These are phyloP conservation scores for Diplosoma virens DNA, from an alignment of 23 tunicate species.

Conservation along the genomic window DNA sequence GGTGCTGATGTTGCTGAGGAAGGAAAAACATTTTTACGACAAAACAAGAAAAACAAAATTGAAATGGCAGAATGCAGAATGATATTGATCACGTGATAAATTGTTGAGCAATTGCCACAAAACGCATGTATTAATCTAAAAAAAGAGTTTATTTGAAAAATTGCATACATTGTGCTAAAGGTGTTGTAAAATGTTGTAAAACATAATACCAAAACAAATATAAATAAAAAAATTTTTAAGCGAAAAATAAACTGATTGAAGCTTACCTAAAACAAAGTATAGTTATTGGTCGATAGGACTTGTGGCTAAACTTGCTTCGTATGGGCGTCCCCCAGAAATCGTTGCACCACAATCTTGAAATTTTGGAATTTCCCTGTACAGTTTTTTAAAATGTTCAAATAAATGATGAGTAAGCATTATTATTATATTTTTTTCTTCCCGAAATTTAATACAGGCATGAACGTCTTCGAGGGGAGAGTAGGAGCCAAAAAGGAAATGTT, in stretches of 20 bases:
- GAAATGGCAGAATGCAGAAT: slow-evolving; percentile 41
- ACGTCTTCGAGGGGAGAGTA: too few species aligned
- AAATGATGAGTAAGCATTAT: too few species aligned
- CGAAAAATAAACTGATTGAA: background rate
- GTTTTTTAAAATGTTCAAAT: too few species aligned
- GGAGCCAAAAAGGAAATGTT: too few species aligned
- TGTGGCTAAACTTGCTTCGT: slow-evolving; percentile 40
- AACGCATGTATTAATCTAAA: slow-evolving; percentile 16
- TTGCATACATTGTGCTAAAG: too few species aligned
- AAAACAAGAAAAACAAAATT: slow-evolving; percentile 22
- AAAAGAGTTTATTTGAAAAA: too few species aligned
- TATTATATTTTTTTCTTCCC: too few species aligned
- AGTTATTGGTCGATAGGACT: slow-evolving; percentile 81
- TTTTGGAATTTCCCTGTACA: background rate
- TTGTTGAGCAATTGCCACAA: slow-evolving; percentile 26
- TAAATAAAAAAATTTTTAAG: background rate
- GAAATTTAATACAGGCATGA: too few species aligned
- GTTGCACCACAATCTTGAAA: slow-evolving; percentile 24
- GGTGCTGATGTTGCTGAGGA: background rate
- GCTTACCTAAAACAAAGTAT: slow-evolving; percentile 52
- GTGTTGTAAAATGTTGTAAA: slow-evolving; percentile 1
- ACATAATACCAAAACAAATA: background rate
- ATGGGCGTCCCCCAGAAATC: slow-evolving; percentile 89
- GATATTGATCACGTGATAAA: slow-evolving; percentile 42
- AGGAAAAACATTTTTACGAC: slow-evolving; percentile 24